Conservation (phyloP, 2,113 vertebrate genomes). For the Sus scrofa region T2T-Sscrofa CM000822.6:64583001-64583500, state of each 20-base stretch:
- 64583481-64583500: too few relatives aligned
- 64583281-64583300: background rate
- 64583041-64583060: background rate
- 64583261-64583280: background rate
- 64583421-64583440: background rate
- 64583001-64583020: background rate
- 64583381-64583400: background rate
- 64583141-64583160: background rate
- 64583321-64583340: background rate
- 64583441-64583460: background rate
- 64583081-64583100: background rate
- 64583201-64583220: too few relatives aligned
- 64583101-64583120: background rate
- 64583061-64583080: background rate
- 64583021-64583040: too few relatives aligned
- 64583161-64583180: too few relatives aligned
- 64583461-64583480: background rate
- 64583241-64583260: too few relatives aligned
- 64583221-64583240: too few relatives aligned
- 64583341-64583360: background rate
- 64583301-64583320: background rate
- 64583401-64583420: background rate
- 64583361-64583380: background rate
- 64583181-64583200: too few relatives aligned
- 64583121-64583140: background rate